Base-by-base conservation (phyloP, 2,797 vertebrate genomes). In the Sebastes baramenuke region DNA sequence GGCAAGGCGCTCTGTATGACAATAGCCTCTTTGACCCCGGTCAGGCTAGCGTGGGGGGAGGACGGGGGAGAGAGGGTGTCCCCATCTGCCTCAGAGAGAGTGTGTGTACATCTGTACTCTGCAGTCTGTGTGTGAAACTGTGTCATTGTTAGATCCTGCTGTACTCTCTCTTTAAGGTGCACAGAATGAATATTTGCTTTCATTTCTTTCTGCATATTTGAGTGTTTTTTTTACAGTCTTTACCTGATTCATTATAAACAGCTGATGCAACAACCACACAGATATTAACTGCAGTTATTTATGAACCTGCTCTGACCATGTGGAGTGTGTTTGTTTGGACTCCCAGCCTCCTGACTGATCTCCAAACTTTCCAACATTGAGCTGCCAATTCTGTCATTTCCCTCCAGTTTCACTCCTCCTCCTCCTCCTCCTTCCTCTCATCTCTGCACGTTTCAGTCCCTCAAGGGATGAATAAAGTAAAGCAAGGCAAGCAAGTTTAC, bases 1-100 rank as follows among this genome's bases (percentile, higher is more conserved):
- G 91, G 89, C 80, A 59, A 77, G 77, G 80, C 89, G 67, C 89
- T 94, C 89, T 68, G 92, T 91, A 92, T 93, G 92, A 96, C 95
- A 96, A 96, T 95, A 93, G 94, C 82, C 85, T 90, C 94, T 95
- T 92, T 95, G 94, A 95, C 94, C 93, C 75, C 65, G 77, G 89
- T 91, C 88, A 87, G 16, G 81, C 83, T 75, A 42, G 86, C n/a
- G 1, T 67, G 72, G 80, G 59, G 66, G 81, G 76, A 34, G 24
- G 62, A 4, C 32, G 36, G 58, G 29, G 62, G 72, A 29, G 80
- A 56, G 90, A 36, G 85, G 87, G 87, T 71, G 90, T 90, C 89
- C 89, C 94, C 95, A 94, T 95, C 94, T 95, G 95, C 90, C 86
- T 85, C 83, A 64, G 80, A 82, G 62, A 34, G 30, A 22, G 24